Conservation (phyloP, 2,113 vertebrate genomes). For the Psephotus haematonotus region DNA sequence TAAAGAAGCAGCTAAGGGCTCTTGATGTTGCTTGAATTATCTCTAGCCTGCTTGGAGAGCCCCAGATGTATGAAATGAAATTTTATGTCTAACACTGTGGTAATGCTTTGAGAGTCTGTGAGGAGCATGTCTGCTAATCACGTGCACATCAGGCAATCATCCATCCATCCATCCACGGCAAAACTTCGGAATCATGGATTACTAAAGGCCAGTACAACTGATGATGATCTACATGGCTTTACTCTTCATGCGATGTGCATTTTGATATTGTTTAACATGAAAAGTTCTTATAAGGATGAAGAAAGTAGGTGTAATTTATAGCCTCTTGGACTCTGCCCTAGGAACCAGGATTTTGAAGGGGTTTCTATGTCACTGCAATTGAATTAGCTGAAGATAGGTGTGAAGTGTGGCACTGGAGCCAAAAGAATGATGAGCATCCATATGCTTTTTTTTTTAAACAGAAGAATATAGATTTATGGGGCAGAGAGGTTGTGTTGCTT, state of each 20-base stretch:
- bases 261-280: not conserved
- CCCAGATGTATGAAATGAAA: not conserved
- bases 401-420: not conserved
- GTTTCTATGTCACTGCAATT: not conserved
- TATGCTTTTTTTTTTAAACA: not conserved
- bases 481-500: not conserved
- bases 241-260: not conserved
- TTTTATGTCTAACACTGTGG: too few relatives aligned
- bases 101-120: not conserved
- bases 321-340: not conserved
- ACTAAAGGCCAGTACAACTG: not conserved
- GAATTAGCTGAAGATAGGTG: not conserved
- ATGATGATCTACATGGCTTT: not conserved
- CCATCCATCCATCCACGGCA: not conserved
- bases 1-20: not conserved
- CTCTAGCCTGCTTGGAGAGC: not conserved
- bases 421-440: not conserved
- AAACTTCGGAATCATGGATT: not conserved
- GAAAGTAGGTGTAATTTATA: not conserved
- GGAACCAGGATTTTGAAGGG: not conserved
- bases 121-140: not conserved
- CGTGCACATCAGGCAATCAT: fast-evolving
- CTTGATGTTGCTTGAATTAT: not conserved
- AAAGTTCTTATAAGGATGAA: not conserved
- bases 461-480: not conserved